Percentiles rank a stretch among this genome's conserved stretches.
phyloP scores from a whole-genome alignment of 2,797 vertebrate species.

The Crypturellus tataupa region DNA sequence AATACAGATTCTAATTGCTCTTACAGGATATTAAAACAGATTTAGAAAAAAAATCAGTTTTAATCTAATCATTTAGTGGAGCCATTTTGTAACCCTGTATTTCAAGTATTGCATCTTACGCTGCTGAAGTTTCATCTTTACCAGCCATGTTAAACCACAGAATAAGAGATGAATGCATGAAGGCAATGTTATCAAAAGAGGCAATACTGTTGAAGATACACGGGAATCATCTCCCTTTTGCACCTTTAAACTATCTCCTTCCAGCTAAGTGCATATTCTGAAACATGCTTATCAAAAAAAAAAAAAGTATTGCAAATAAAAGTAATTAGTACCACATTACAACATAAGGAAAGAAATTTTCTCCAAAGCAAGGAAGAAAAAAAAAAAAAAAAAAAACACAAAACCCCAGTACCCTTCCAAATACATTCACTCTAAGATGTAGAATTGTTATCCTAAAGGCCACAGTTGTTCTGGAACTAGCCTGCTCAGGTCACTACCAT shows the following conservation, averaged over 20 bases:
- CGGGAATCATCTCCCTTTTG: background rate
- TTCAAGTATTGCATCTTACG: constrained; percentile 33
- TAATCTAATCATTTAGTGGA: constrained; percentile 66
- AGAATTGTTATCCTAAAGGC: background rate
- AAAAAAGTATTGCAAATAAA: background rate
- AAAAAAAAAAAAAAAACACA: background rate
- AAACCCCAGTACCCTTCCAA: background rate
- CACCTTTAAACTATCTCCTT: background rate
- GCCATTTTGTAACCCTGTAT: constrained; percentile 34
- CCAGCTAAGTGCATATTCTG: background rate
- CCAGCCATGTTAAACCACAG: constrained; percentile 22
- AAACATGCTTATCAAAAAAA: background rate
- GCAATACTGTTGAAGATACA: constrained; percentile 3
- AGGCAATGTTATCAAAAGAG: constrained; percentile 9
- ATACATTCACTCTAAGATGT: background rate
- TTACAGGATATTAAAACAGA: constrained; percentile 74
- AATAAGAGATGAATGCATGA: constrained; percentile 1
- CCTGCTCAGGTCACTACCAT: background rate
- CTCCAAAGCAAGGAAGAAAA: background rate
- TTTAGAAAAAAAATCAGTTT: background rate
- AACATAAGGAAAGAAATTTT: background rate
- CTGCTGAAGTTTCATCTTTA: constrained; percentile 8
- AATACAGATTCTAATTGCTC: constrained; percentile 80
- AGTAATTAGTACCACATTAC: background rate
- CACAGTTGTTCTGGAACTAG: background rate